Conservation (phyloP, 2,888 invertebrate species). For the Drosophila niveifrons region DNA sequence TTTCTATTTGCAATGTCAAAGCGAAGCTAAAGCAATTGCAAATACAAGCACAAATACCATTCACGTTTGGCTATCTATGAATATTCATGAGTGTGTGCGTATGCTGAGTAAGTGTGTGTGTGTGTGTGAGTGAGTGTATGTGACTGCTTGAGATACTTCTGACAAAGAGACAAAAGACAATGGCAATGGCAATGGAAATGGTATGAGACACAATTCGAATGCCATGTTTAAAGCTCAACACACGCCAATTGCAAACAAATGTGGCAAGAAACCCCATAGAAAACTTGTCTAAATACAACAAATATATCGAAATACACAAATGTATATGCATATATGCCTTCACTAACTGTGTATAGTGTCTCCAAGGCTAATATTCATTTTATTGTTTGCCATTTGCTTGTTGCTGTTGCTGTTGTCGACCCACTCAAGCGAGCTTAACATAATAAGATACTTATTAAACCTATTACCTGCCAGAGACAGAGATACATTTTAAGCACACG, state of each 20-base stretch:
- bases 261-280: constrained; percentile 30
- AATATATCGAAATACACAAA: neutral
- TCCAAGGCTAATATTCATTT: constrained; percentile 9
- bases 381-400: constrained; percentile 20
- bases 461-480: constrained; percentile 22
- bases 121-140: constrained; percentile 7
- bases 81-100: constrained; percentile 69
- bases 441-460: constrained; percentile 35
- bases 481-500: constrained; percentile 20
- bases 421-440: constrained; percentile 8
- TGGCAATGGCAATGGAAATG: neutral
- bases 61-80: constrained; percentile 50
- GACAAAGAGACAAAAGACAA: constrained; percentile 16
- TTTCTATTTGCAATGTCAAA: constrained; percentile 71
- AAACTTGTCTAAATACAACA: constrained; percentile 11
- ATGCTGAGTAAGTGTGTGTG: constrained; percentile 30
- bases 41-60: constrained; percentile 58
- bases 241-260: constrained; percentile 50
- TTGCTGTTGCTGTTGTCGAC: constrained; percentile 2
- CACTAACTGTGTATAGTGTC: neutral
- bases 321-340: neutral
- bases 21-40: constrained; percentile 70
- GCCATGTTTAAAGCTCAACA: constrained; percentile 64
- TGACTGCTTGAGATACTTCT: constrained; percentile 68
- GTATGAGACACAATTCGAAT: constrained; percentile 20